Evolutionary conservation across 2,113 vertebrate genomes (phyloP).

Genomic region (Indicator indicator): DNA sequence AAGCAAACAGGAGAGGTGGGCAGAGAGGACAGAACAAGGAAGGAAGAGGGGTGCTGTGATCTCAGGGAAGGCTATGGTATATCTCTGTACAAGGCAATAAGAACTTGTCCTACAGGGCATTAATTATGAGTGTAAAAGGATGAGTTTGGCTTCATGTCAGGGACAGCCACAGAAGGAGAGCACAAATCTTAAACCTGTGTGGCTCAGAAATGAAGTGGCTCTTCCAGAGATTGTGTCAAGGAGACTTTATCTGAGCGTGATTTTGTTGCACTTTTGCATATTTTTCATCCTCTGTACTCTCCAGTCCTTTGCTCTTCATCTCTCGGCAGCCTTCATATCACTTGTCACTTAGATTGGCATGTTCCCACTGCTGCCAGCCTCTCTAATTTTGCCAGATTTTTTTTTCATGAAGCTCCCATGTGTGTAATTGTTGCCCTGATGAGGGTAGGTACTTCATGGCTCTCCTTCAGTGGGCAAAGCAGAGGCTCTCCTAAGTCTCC

Average conservation of each 20-base stretch:
- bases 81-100: background rate
- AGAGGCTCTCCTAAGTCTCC: background rate
- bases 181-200: background rate
- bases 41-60: background rate
- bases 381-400: background rate
- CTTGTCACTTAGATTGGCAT: background rate
- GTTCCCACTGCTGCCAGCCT: background rate
- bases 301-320: background rate
- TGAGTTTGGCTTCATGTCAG: background rate
- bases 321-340: background rate
- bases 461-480: background rate
- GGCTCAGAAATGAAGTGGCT: background rate
- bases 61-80: background rate
- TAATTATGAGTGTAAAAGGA: background rate
- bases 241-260: background rate
- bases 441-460: background rate
- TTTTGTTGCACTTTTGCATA: background rate
- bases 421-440: background rate
- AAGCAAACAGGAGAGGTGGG: background rate
- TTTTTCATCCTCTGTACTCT: background rate
- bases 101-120: background rate
- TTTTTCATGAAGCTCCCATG: background rate
- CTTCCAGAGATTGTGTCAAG: background rate
- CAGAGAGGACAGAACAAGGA: background rate
- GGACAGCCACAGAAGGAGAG: background rate